Evolutionary conservation across 2,113 vertebrate genomes (phyloP), one percentile per base, ranked within the genome.

Genomic region (Chinchilla lanigera): DNA sequence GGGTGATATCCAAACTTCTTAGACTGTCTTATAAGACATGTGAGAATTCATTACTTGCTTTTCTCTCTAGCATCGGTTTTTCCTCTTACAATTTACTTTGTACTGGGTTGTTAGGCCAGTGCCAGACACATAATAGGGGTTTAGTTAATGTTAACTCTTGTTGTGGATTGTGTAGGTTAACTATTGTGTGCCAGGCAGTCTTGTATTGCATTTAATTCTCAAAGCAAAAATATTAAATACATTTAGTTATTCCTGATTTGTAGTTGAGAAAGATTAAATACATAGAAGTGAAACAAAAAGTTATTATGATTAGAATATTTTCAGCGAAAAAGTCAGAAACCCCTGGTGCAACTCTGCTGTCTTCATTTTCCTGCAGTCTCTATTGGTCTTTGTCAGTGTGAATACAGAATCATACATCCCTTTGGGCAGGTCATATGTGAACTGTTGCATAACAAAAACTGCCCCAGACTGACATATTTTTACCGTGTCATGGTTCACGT

Each of bases 401-500:
- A 67, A 14, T 69, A 38, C 20, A 92, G 86, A 95, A 60, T 97
- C 73, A 17, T 80, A 89, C 35, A 77, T 89, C 86, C 20, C 73
- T 22, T 89, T 77, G 50, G 89, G 67, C 61, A 93, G 92, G 38
- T 97, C 95, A 58, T 85, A 75, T 92, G 94, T 97, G 95, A 97
- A 97, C 84, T 61, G 83, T 28, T 77, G 50, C 22, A 22, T 90
- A 94, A 86, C 47, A 86, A 96, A 54, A 95, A 71, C 52, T 86
- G 82, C 56, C 22, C 10, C 41, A 86, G 52, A 96, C 80, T 89
- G 77, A 89, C 65, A 77, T 54, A 71, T 54, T 86, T 56, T 96
- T 83, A 87, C n/a, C 67, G n/a, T 65, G 44, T 80, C 44, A 24
- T 80, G 2, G 35, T 84, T 97, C 86, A 69, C 38, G 38, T 95